Conservation (phyloP, 2,888 invertebrate genomes). For the Lasioglossum villosulum region DNA sequence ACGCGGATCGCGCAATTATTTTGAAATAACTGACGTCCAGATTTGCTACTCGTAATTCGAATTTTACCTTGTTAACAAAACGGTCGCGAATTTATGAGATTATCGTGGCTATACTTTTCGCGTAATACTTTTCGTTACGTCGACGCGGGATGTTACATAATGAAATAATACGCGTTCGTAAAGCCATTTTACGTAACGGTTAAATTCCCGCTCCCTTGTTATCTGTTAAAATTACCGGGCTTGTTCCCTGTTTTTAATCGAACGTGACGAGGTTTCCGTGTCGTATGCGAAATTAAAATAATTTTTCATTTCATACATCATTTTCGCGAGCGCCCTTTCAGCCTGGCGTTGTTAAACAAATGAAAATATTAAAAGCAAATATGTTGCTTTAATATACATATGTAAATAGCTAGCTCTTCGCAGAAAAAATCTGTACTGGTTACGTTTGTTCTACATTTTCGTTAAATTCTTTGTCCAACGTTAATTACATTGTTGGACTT, state of each 20-base stretch:
- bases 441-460: neutral
- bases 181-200: conserved; percentile 45
- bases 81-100: conserved; percentile 25
- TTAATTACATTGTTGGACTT: neutral
- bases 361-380: neutral
- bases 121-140: neutral
- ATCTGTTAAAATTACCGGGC: conserved; percentile 25
- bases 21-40: conserved; percentile 10
- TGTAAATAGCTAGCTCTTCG: neutral
- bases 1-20: neutral
- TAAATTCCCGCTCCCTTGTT: conserved; percentile 23
- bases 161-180: conserved; percentile 40
- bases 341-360: neutral
- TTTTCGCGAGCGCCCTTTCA: neutral
- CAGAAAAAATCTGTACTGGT: neutral
- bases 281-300: neutral
- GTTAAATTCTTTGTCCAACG: neutral
- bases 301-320: conserved; percentile 1
- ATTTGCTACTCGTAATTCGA: conserved; percentile 18
- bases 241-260: neutral
- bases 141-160: conserved; percentile 22
- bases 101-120: conserved; percentile 30
- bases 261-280: neutral
- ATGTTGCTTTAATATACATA: neutral
- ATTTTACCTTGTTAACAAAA: conserved; percentile 10